phyloP scores from a whole-genome alignment of 2,797 vertebrate species.

The Psittacula derbiana region DNA sequence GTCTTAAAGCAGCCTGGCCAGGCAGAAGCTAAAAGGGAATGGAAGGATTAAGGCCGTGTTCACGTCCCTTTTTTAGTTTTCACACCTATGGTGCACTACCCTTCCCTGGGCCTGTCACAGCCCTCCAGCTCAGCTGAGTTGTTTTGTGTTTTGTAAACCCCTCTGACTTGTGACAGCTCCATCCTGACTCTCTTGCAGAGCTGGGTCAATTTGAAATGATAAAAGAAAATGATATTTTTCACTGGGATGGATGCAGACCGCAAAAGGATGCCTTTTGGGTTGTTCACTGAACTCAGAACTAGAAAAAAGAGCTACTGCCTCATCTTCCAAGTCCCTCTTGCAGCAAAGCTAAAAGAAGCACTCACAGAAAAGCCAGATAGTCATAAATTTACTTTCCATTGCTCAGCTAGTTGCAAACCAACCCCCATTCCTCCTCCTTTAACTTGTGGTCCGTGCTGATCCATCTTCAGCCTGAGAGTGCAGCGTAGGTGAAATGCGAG shows the following conservation, averaged over 20 bases:
- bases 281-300: background rate
- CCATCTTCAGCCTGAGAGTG: background rate
- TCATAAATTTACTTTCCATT: background rate
- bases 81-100: background rate
- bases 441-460: background rate
- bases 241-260: background rate
- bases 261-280: background rate
- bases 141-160: background rate
- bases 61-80: background rate
- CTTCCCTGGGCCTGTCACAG: background rate
- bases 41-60: background rate
- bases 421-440: background rate
- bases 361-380: background rate
- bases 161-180: background rate
- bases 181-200: background rate
- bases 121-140: background rate
- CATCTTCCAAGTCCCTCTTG: background rate
- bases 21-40: background rate
- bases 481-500: background rate
- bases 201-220: background rate
- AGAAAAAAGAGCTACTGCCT: background rate
- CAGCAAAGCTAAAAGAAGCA: background rate
- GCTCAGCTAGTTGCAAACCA: background rate
- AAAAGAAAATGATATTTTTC: background rate
- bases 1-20: conserved; percentile 3